Conservation (phyloP, 2,888 invertebrate genomes). For the Plagodis dolabraria region DNA sequence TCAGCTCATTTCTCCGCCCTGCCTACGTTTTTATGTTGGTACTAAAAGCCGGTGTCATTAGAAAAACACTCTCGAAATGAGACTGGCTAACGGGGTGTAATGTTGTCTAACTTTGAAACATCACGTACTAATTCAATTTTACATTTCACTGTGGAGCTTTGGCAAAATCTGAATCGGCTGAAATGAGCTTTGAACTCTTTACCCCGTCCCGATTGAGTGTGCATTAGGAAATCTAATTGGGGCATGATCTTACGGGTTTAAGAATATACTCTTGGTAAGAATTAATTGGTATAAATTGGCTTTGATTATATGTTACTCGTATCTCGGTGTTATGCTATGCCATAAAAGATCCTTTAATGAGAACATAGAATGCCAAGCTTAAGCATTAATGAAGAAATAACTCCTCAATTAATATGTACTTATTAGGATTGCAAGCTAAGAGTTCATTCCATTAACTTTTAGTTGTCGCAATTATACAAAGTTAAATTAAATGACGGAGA, state of each 20-base stretch:
- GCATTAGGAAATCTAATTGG: too few species aligned
- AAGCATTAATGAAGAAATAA: too few species aligned
- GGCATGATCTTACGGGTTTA: too few species aligned
- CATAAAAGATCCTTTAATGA: too few species aligned
- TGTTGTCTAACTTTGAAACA: constrained; percentile 40
- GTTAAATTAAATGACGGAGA: constrained; percentile 20
- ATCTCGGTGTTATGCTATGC: too few species aligned
- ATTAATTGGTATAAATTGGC: too few species aligned
- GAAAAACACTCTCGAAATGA: constrained; percentile 35
- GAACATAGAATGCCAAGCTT: too few species aligned
- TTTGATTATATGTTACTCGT: too few species aligned
- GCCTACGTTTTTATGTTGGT: constrained; percentile 2
- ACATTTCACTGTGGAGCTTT: constrained; percentile 32
- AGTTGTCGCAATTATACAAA: constrained; percentile 16
- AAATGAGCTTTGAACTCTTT: constrained; percentile 33
- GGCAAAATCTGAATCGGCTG: constrained; percentile 26
- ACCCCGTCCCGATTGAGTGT: constrained; percentile 17
- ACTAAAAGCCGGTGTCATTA: constrained; percentile 28
- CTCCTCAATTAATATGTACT: too few species aligned
- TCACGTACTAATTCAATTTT: constrained; percentile 43
- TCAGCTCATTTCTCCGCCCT: background rate
- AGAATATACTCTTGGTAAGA: too few species aligned
- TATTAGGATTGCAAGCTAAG: too few species aligned
- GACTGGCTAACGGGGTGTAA: constrained; percentile 38
- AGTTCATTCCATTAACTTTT: constrained; percentile 19